A percentile compares a stretch with the other conserved stretches of the same genome.
Evolutionary conservation across 2,888 invertebrate genomes (phyloP).

Genomic region (Melikaiella ostensackeni): DNA sequence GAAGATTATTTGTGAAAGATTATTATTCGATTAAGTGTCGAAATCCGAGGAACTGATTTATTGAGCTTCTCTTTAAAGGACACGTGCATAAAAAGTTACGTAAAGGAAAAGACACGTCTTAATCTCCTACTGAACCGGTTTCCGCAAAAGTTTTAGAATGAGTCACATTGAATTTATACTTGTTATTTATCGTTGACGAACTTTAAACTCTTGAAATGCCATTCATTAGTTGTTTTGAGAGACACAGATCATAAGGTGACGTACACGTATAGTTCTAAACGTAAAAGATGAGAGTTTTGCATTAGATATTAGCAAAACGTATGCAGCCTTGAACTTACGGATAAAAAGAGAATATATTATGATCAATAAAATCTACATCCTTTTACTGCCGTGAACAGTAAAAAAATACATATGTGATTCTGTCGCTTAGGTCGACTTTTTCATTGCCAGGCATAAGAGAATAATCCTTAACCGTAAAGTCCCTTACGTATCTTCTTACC

Average conservation of each 20-base stretch:
- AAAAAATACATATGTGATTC: too few species aligned
- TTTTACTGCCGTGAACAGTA: neutral
- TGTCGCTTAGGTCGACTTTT: too few species aligned
- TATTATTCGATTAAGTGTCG: neutral
- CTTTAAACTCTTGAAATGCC: constrained; percentile 29
- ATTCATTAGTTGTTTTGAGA: neutral
- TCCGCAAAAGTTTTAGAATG: neutral
- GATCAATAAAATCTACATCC: constrained; percentile 2
- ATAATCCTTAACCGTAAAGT: too few species aligned
- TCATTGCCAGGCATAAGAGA: too few species aligned
- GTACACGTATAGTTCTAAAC: neutral
- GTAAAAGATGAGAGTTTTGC: neutral
- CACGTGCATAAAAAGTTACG: neutral
- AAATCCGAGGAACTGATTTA: neutral
- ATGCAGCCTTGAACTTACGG: neutral
- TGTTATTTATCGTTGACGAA: constrained; percentile 15
- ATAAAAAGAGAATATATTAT: neutral
- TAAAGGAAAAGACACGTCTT: neutral
- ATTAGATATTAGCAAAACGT: constrained; percentile 6
- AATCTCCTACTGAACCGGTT: constrained; percentile 7
- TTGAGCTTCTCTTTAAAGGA: neutral
- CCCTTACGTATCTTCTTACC: too few species aligned
- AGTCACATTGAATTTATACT: neutral
- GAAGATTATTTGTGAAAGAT: neutral
- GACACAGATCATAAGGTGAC: neutral